Percentiles rank a stretch among this genome's conserved stretches.
phyloP scores from a whole-genome alignment of 2,797 vertebrate species.

The Anguilla marmorata region DNA sequence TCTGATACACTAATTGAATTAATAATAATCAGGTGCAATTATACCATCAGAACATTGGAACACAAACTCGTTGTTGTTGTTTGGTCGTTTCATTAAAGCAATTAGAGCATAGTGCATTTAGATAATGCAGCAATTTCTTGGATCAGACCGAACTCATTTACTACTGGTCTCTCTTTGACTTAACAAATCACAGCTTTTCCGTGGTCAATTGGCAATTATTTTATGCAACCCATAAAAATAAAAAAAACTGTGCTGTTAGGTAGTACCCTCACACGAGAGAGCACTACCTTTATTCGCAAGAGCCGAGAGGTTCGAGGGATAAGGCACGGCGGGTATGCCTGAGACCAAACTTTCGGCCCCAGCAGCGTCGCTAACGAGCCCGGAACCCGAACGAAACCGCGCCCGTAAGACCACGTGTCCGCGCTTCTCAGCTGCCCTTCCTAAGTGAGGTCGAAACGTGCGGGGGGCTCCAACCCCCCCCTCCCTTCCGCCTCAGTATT shows the following conservation, averaged over 20 bases:
- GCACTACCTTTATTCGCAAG: background rate
- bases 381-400: conserved; percentile 19
- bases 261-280: background rate
- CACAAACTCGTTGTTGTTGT: background rate
- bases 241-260: background rate
- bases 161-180: background rate
- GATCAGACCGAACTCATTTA: background rate
- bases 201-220: background rate
- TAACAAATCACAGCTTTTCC: background rate
- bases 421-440: background rate
- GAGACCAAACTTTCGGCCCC: background rate
- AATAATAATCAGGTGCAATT: background rate
- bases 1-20: background rate
- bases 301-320: conserved; percentile 31
- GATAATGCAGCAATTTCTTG: background rate
- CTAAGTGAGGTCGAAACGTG: too few relatives aligned
- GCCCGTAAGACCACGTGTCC: conserved; percentile 26
- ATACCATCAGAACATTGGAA: background rate
- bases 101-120: too few relatives aligned
- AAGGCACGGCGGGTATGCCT: conserved; percentile 36
- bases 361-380: conserved; percentile 29
- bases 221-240: background rate
- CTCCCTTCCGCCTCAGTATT: conserved; percentile 39
- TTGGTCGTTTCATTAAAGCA: too few relatives aligned
- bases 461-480: too few relatives aligned